Evolutionary conservation across 2,797 vertebrate species (phyloP).

Genomic region (Microcaecilia unicolor): DNA sequence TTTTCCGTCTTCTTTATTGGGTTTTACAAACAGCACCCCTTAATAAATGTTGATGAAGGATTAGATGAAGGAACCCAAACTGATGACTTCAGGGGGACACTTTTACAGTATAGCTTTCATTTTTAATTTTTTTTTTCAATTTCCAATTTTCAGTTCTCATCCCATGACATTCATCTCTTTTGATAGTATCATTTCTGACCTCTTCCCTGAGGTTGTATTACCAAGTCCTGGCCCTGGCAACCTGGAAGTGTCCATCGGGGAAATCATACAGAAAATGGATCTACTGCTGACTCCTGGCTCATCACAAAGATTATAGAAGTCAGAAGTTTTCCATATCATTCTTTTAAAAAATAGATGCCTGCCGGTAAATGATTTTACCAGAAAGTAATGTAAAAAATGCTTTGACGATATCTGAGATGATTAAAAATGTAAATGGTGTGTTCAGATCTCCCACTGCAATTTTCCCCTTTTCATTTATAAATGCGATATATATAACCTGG

Average conservation of each 20-base stretch:
- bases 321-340: conserved; percentile 32
- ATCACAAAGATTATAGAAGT: conserved; percentile 44
- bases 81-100: background rate
- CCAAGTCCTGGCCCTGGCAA: conserved; percentile 27
- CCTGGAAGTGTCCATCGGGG: conserved; percentile 39
- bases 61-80: conserved; percentile 36
- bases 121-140: conserved; percentile 6
- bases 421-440: too few relatives aligned
- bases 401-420: too few relatives aligned
- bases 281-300: conserved; percentile 37
- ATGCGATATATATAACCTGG: conserved; percentile 2
- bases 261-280: conserved; percentile 54
- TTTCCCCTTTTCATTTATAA: conserved; percentile 7
- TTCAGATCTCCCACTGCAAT: too few relatives aligned
- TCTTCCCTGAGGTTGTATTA: conserved; percentile 36
- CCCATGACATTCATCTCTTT: conserved; percentile 30
- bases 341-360: conserved; percentile 10
- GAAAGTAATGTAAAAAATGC: conserved; percentile 8
- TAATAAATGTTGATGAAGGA: conserved; percentile 54
- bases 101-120: background rate
- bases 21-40: conserved; percentile 31
- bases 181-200: conserved; percentile 47
- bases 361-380: conserved; percentile 22
- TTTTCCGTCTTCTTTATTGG: conserved; percentile 23
- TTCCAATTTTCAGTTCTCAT: conserved; percentile 36